Evolutionary conservation across 2,797 vertebrate species (phyloP), one percentile per base, ranked within the genome.

Genomic region (Lycodopsis pacificus): DNA sequence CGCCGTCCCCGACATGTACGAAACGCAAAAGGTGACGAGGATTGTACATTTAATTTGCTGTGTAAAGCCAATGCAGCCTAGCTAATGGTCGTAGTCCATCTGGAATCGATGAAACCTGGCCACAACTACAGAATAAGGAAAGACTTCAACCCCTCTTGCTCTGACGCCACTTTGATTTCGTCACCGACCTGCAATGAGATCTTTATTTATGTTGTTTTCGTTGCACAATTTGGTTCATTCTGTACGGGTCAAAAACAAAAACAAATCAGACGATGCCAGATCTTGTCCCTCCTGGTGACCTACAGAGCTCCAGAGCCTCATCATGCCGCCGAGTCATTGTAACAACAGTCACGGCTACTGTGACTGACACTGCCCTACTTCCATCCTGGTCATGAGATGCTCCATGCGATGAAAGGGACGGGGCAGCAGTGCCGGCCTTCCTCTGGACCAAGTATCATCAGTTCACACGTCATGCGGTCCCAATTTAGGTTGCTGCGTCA

Each of bases 391-490:
- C 63, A 63, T 73, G 74, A 77, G 61, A 67, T 77, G 73, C 76
- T 76, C 76, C 73, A 76, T 67, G 77, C 81, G 68, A 81, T 67
- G 30, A 32, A 75, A 56, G 59, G 66, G 54, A 15, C 19, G 46
- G 27, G 40, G 40, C 13, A 34, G 34, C 30, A 51, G 74, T 7
- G 34, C 42, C 56, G 48, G 68, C 46, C 59, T 71, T 72, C 49
- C 70, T 72, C 66, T 73, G 65, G 71, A 76, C 73, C 65, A 80
- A 71, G 76, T 87, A 80, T 86, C 71, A 86, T 81, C 87, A 81
- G 86, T 90, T 88, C 88, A 80, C 87, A 79, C 76, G 82, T 89
- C 81, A 86, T 83, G 79, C 77, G 22, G 79, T 77, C 82, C 75
- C 77, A 82, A 78, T 90, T 91, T 83, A 59, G 80, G 73, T 54